Conservation (phyloP, 2,113 vertebrate species). For the Macaca mulatta region DNA sequence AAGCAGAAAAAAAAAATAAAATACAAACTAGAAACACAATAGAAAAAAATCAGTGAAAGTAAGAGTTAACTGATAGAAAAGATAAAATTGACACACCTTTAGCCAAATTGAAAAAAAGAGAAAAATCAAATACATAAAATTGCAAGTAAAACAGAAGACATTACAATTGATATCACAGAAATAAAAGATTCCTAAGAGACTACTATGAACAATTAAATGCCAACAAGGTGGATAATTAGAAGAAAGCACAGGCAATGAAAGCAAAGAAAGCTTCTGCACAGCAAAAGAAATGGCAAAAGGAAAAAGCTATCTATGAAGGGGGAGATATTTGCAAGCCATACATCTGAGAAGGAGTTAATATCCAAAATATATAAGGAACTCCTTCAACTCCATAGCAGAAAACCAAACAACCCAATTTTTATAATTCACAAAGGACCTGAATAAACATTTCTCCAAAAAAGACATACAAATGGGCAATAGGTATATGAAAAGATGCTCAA, state of each 20-base stretch:
- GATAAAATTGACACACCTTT: neutral
- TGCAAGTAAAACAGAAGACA: neutral
- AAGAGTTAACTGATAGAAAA: neutral
- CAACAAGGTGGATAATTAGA: neutral
- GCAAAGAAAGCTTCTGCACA: neutral
- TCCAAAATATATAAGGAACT: neutral
- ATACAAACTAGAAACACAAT: neutral
- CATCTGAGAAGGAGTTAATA: neutral
- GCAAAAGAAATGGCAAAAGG: neutral
- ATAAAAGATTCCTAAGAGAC: neutral
- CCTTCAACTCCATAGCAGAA: neutral
- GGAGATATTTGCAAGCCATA: neutral
- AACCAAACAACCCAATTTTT: neutral
- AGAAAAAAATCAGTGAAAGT: neutral
- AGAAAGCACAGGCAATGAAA: neutral
- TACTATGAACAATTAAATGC: neutral
- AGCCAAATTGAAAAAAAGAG: neutral
- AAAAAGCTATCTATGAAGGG: neutral
- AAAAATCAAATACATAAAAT: neutral
- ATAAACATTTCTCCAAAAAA: neutral
- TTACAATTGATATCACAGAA: neutral
- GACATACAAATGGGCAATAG: neutral
- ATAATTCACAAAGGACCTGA: neutral
- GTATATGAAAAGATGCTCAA: neutral
- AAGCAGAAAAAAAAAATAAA: neutral